Evolutionary conservation across 2,113 vertebrate genomes (phyloP), one percentile per base, ranked within the genome.

Genomic region (Nematolebias whitei): DNA sequence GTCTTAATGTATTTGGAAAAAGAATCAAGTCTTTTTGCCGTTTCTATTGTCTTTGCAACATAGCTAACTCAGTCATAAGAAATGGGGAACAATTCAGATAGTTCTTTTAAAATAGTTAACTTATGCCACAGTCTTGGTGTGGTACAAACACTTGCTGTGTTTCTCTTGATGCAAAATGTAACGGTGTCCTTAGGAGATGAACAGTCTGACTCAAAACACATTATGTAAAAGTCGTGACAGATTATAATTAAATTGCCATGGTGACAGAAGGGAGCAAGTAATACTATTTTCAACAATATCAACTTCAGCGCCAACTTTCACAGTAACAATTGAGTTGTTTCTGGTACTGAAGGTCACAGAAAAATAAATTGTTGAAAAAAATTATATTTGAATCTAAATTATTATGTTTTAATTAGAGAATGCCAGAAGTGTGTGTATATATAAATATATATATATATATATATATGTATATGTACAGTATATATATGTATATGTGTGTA

Each of bases 191-290:
- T 10, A 61, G 41, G 44, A 52, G 29, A 52, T 18, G 26, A 60
- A 52, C 38, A 54, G 61, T 41, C 19, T 56, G 51, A 76, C 60
- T 79, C 63, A 76, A 59, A 75, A 38, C 14, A 23, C 12, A 16
- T 78, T 80, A 69, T 61, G 58, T 50, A 57, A 69, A 80, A 83
- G 71, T 83, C 57, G 63, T 79, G 73, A 85, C 72, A 64, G 70
- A 72, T 58, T 18, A 53, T 66, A 70, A 70, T 79, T 50, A 75
- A 66, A 83, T 56, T 56, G 74, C 71, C 72, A 79, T 72, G 78
- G 63, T 74, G 74, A 87, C 62, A 24, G 60, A 72, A 54, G 5
- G 8, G n/a, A 32, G 26, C 57, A 49, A 39, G 23, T 59, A 66
- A 66, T 14, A 40, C 19, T 38, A 60, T 44, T 57, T 61, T 45